These are phyloP conservation scores for Drosophila planitibia DNA, from an alignment of 2,888 invertebrate genomes.

Conservation along the genomic window DNA sequence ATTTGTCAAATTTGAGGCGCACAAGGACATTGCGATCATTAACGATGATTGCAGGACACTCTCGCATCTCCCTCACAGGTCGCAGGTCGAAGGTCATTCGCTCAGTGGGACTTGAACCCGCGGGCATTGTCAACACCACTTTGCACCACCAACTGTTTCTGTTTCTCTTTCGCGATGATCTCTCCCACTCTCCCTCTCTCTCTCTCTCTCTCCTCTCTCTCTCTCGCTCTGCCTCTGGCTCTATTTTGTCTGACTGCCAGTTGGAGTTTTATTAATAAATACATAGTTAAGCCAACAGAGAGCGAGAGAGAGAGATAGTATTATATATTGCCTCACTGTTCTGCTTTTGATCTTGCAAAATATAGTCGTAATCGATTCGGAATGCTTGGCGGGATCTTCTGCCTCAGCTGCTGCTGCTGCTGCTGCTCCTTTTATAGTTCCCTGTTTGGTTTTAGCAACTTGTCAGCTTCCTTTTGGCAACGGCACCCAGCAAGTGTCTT, in stretches of 20 bases:
- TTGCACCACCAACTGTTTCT: constrained; percentile 77
- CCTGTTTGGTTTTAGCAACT: constrained; percentile 68
- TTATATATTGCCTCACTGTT: constrained; percentile 14
- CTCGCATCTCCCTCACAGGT: constrained; percentile 1
- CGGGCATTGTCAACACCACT: constrained; percentile 79
- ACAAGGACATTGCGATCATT: constrained; percentile 81
- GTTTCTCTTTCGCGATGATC: constrained; percentile 39
- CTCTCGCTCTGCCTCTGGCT: constrained; percentile 3
- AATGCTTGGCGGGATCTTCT: constrained; percentile 81
- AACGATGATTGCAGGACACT: constrained; percentile 75
- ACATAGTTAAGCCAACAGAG: constrained; percentile 15
- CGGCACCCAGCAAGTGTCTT: constrained; percentile 73
- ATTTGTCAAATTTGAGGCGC: constrained; percentile 72
- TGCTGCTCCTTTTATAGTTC: constrained; percentile 32
- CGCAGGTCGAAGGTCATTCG: constrained; percentile 71
- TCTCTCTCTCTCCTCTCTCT: constrained; percentile 3
- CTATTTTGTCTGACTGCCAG: constrained; percentile 27
- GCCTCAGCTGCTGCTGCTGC: constrained; percentile 29
- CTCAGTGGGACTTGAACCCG: constrained; percentile 66
- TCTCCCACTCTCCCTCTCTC: constrained; percentile 10
- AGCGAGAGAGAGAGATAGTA: neutral
- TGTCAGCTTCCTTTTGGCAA: constrained; percentile 83
- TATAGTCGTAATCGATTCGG: constrained; percentile 81
- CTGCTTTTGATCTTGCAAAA: constrained; percentile 70
- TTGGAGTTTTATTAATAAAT: constrained; percentile 80